Conservation (phyloP, 23 tunicate genomes). For the Oikopleura dioica region DNA sequence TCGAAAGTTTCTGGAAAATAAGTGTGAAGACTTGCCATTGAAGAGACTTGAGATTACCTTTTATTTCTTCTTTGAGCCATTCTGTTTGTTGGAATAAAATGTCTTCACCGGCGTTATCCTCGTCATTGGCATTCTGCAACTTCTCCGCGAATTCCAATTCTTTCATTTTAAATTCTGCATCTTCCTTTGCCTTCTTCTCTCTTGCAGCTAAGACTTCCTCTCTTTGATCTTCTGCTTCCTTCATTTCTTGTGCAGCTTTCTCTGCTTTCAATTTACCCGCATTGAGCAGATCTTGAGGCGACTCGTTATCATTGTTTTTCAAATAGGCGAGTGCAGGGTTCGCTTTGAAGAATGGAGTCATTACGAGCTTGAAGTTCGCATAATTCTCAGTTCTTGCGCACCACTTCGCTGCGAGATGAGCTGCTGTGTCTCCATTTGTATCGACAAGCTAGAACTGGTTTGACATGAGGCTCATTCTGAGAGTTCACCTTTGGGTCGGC, state of each 20-base stretch:
- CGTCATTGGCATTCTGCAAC: slow-evolving; percentile 22
- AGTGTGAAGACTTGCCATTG: background rate
- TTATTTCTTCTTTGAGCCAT: slow-evolving; percentile 14
- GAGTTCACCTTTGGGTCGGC: slow-evolving; percentile 26
- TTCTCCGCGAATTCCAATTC: too few relatives aligned
- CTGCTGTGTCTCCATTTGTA: slow-evolving; percentile 39
- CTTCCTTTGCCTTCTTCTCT: too few relatives aligned
- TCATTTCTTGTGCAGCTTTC: slow-evolving; percentile 4
- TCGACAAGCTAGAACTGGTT: too few relatives aligned
- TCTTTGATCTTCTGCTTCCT: slow-evolving; percentile 17
- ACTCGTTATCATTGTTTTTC: slow-evolving; percentile 34
- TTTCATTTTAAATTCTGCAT: too few relatives aligned
- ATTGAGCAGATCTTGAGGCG: slow-evolving; percentile 20
- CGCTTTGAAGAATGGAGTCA: slow-evolving; percentile 34
- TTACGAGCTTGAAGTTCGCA: slow-evolving; percentile 30
- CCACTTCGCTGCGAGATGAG: slow-evolving; percentile 65
- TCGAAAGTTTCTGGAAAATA: slow-evolving; percentile 25
- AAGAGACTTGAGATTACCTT: background rate
- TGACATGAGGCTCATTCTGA: too few relatives aligned
- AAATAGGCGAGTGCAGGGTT: slow-evolving; percentile 22
- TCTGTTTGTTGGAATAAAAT: background rate
- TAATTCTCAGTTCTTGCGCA: slow-evolving; percentile 38
- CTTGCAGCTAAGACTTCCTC: too few relatives aligned
- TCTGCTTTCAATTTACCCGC: slow-evolving; percentile 15
- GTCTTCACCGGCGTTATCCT: slow-evolving; percentile 30